phyloP scores from a whole-genome alignment of 2,888 invertebrate species.

The Loripinus fragilis region DNA sequence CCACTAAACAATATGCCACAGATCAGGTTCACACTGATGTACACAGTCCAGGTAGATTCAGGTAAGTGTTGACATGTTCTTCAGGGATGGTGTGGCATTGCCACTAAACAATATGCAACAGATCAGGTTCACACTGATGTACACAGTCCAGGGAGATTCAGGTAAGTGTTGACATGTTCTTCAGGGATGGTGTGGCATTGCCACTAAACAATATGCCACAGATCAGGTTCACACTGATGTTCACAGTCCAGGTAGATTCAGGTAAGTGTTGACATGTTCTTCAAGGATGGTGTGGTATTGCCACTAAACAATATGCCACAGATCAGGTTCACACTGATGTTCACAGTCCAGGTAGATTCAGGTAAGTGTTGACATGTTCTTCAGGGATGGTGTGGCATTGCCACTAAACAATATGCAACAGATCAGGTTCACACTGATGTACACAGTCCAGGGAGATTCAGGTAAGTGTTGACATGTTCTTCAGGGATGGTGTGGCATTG shows the following conservation, averaged over 20 bases:
- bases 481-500: constrained; percentile 50
- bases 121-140: constrained; percentile 63
- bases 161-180: too few species aligned
- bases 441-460: constrained; percentile 71
- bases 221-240: too few species aligned
- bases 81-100: constrained; percentile 69
- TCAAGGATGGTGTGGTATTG: too few species aligned
- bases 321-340: too few species aligned
- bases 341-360: too few species aligned
- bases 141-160: constrained; percentile 71
- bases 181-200: too few species aligned
- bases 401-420: constrained; percentile 60
- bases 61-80: too few species aligned
- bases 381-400: constrained; percentile 68
- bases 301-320: too few species aligned
- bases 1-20: constrained; percentile 58
- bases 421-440: constrained; percentile 63
- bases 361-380: neutral
- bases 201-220: too few species aligned
- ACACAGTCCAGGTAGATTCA: constrained; percentile 71
- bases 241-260: too few species aligned
- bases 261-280: too few species aligned
- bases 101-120: constrained; percentile 58
- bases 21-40: constrained; percentile 63
- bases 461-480: constrained; percentile 48